phyloP scores from a whole-genome alignment of 2,888 invertebrate species.

The Crioceris asparagi region DNA sequence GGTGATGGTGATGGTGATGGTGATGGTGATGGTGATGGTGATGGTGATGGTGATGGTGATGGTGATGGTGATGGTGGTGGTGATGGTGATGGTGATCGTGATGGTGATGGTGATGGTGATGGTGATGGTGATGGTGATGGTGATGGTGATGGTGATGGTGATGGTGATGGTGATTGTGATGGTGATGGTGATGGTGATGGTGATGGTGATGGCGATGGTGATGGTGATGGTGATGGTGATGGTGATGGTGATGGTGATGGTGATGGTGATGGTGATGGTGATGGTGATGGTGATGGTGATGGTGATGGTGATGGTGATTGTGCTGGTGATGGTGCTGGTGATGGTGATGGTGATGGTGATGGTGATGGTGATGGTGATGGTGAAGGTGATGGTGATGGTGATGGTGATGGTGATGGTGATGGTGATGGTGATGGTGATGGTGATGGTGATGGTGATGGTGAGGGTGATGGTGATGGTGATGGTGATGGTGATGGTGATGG shows the following conservation, averaged over 20 bases:
- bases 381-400: too few species aligned
- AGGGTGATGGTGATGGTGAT: too few species aligned
- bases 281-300: neutral
- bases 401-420: too few species aligned
- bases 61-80: neutral
- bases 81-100: conserved; percentile 1
- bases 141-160: neutral
- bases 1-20: too few species aligned
- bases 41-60: neutral
- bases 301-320: too few species aligned
- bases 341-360: too few species aligned
- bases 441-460: too few species aligned
- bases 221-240: conserved; percentile 1
- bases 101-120: neutral
- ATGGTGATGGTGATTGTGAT: conserved; percentile 2
- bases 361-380: too few species aligned
- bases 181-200: conserved; percentile 1
- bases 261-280: neutral
- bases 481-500: too few species aligned
- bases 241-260: neutral
- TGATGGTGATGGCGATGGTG: neutral
- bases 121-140: neutral
- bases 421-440: too few species aligned
- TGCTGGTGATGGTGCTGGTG: too few species aligned
- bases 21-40: too few species aligned